These are phyloP conservation scores for Cremastinae sp. DNA, from an alignment of 2,888 invertebrate genomes.

Conservation along the genomic window DNA sequence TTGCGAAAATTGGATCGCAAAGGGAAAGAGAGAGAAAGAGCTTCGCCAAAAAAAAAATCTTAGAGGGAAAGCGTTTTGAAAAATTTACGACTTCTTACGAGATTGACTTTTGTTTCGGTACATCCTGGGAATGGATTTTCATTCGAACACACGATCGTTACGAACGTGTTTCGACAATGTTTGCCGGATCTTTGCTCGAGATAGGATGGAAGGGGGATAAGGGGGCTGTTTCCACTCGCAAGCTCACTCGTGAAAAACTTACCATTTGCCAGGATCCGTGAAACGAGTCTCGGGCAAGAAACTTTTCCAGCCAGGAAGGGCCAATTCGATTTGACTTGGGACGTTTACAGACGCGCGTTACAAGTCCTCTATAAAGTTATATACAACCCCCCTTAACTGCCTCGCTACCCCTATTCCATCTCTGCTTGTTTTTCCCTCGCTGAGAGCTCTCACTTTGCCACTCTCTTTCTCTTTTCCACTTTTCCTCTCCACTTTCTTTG, in stretches of 20 bases:
- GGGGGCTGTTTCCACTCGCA: conserved; percentile 26
- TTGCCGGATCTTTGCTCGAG: conserved; percentile 21
- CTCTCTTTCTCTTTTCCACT: conserved; percentile 4
- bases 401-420: conserved; percentile 44
- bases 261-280: conserved; percentile 61
- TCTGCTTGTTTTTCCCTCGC: conserved; percentile 20
- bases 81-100: conserved; percentile 12
- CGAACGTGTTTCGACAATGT: conserved; percentile 55
- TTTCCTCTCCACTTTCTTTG: conserved; percentile 26
- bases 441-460: conserved; percentile 23
- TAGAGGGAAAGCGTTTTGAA: conserved; percentile 1
- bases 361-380: conserved; percentile 61
- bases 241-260: conserved; percentile 57
- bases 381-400: conserved; percentile 35
- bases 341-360: conserved; percentile 63
- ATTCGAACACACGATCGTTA: conserved; percentile 29
- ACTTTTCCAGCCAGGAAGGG: conserved; percentile 60
- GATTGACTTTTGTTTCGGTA: conserved; percentile 2
- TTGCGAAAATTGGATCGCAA: neutral
- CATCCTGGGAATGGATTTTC: conserved; percentile 44
- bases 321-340: conserved; percentile 69
- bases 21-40: neutral
- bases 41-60: neutral
- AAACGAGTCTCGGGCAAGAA: conserved; percentile 65
- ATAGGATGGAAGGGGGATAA: neutral